These are phyloP conservation scores for Trichopria drosophilae DNA, from an alignment of 2,888 invertebrate species.

Conservation along the genomic window DNA sequence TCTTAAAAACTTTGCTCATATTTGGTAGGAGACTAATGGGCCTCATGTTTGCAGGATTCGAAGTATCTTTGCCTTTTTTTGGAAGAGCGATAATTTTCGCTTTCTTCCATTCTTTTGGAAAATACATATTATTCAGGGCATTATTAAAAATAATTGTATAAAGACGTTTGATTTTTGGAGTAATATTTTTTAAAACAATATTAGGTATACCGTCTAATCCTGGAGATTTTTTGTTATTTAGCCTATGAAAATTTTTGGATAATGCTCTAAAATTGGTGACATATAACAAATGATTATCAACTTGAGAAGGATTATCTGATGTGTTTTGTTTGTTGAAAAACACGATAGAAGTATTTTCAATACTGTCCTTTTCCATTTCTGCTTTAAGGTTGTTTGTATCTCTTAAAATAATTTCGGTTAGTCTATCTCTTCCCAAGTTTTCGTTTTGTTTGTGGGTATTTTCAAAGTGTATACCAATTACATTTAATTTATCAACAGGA, in stretches of 20 bases:
- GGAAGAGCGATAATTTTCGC: conserved; percentile 35
- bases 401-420: background rate
- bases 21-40: conserved; percentile 38
- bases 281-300: background rate
- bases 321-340: conserved; percentile 1
- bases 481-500: conserved; percentile 10
- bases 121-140: conserved; percentile 37
- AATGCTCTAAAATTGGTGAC: background rate
- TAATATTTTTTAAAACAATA: conserved; percentile 15
- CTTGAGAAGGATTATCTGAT: background rate
- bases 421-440: background rate
- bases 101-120: conserved; percentile 37
- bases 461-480: conserved; percentile 13
- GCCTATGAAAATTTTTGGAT: conserved; percentile 4
- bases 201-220: conserved; percentile 20
- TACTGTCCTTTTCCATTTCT: background rate
- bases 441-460: conserved; percentile 11
- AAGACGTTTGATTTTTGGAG: background rate
- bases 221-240: conserved; percentile 17
- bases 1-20: conserved; percentile 37
- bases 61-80: conserved; percentile 14
- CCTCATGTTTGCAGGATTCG: conserved; percentile 29
- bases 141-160: conserved; percentile 27
- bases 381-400: background rate
- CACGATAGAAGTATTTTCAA: background rate